Conservation (phyloP, 2,113 vertebrate species). For the Phylloscopus trochiloides region DNA sequence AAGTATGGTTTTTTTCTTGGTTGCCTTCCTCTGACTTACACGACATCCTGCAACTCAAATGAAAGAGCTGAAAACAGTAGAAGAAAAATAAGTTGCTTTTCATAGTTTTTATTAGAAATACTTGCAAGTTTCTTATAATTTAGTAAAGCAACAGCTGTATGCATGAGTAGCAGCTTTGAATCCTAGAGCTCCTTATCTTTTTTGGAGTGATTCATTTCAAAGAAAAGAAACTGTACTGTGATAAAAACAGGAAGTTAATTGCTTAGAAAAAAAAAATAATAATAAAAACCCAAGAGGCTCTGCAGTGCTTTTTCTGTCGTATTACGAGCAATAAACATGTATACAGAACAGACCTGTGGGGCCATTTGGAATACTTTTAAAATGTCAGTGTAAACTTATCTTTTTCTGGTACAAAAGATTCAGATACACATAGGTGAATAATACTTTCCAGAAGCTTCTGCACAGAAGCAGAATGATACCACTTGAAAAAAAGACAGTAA, state of each 20-base stretch:
- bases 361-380: neutral
- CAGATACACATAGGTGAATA: neutral
- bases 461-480: neutral
- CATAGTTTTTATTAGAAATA: neutral
- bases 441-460: neutral
- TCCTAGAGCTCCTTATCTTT: constrained; percentile 14
- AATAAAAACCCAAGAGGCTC: neutral
- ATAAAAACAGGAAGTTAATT: constrained; percentile 37
- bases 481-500: neutral
- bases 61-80: neutral
- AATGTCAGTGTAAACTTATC: neutral
- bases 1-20: neutral
- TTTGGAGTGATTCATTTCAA: constrained; percentile 33
- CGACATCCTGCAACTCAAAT: neutral
- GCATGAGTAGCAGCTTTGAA: constrained; percentile 24
- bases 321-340: neutral
- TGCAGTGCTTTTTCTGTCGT: constrained; percentile 28
- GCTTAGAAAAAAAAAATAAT: neutral
- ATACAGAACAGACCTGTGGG: neutral
- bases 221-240: neutral
- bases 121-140: neutral
- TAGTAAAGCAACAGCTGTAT: constrained; percentile 1
- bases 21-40: neutral
- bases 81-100: constrained; percentile 14
- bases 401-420: neutral